Percentiles rank a stretch among this genome's conserved stretches.
These are phyloP conservation scores for Rotaria sp. DNA, from an alignment of 2,888 invertebrate species.

Conservation along the genomic window DNA sequence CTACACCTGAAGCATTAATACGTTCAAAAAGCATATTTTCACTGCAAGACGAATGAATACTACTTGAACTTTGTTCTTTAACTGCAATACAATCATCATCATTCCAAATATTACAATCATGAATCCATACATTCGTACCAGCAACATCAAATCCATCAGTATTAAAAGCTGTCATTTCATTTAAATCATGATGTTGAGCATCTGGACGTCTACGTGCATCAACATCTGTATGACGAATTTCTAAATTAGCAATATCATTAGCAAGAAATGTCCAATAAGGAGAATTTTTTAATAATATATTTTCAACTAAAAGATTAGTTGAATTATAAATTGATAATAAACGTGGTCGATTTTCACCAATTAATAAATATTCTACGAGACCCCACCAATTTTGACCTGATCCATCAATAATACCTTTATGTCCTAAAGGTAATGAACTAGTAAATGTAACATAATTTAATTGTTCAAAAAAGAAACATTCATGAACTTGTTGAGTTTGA, in stretches of 20 bases:
- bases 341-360: constrained; percentile 1
- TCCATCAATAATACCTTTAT: not conserved
- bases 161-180: not conserved
- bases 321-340: not conserved
- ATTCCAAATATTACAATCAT: constrained; percentile 4
- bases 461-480: constrained; percentile 14
- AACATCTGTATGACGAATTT: not conserved
- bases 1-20: not conserved
- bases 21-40: not conserved
- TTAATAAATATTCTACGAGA: not conserved
- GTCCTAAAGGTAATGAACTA: not conserved
- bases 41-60: not conserved
- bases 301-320: not conserved
- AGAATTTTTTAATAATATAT: not conserved
- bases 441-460: not conserved
- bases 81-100: constrained; percentile 13
- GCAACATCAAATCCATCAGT: not conserved
- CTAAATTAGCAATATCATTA: constrained; percentile 8
- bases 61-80: not conserved
- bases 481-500: not conserved
- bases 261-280: not conserved
- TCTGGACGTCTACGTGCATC: not conserved
- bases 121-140: not conserved
- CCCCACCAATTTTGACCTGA: not conserved
- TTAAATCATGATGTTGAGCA: not conserved